Base-by-base conservation (phyloP, 2,888 invertebrate genomes). In the Drosophila monieri region DNA sequence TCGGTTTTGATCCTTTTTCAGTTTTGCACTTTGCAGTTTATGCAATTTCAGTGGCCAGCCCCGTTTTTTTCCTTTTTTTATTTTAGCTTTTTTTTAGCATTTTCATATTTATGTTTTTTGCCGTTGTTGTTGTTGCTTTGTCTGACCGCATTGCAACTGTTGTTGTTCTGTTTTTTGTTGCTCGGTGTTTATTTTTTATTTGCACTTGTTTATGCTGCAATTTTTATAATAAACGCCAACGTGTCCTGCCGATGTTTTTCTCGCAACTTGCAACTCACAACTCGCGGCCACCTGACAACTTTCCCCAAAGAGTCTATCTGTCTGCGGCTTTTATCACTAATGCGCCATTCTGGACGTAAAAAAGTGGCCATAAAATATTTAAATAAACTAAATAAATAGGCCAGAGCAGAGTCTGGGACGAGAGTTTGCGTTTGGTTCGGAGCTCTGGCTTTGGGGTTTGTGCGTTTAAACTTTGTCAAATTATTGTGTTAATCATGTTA, bases 141-240 rank as follows among this genome's bases (percentile, higher is more conserved):
- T 27, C 54, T 35, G 54, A 66, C 65, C 65, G 62, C 62, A 62
- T 18, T 49, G 70, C 49, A 21, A 44, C 43, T 66, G 52, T 65
- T 60, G 43, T 49, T 57, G 47, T 48, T 67, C 39, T 39, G 46
- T 9, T 32, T 46, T 6, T 27, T 49, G 27, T 51, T 64, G 46
- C 35, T 54, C 18, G 14, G 30, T 52, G 51, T 54, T 69, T 62
- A 54, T 59, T 69, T 69, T 68, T 69, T 69, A 69, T 69, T 69
- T 69, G 69, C 60, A 60, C 68, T 69, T 69, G 68, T 69, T 69
- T 69, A 69, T 69, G 60, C 70, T 69, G 68, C 68, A 69, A 69
- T 69, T 69, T 69, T 69, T 69, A 69, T 69, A 69, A 69, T 60
- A 69, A 69, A 69, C 68, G 70, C 53, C 68, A 54, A n/a, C 46